Evolutionary conservation across 2,888 invertebrate species (phyloP).

Genomic region (Catocala nupta): DNA sequence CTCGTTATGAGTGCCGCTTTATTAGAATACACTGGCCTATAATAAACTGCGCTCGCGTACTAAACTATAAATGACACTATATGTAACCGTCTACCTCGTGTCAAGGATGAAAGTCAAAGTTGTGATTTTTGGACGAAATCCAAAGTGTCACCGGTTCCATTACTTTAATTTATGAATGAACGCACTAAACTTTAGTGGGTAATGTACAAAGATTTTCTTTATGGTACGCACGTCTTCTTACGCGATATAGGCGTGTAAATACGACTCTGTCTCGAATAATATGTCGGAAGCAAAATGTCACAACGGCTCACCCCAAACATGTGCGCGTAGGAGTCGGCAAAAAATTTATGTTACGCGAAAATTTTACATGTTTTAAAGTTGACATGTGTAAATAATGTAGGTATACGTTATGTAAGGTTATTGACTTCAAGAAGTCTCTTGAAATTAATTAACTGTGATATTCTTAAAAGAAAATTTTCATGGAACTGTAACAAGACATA

Average conservation of each 20-base stretch:
- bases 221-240: slow-evolving; percentile 36
- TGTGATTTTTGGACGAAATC: slow-evolving; percentile 65
- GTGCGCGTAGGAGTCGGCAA: slow-evolving; percentile 24
- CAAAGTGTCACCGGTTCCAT: slow-evolving; percentile 61
- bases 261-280: slow-evolving; percentile 25
- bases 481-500: no score
- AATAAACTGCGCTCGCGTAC: slow-evolving; percentile 33
- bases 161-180: slow-evolving; percentile 70
- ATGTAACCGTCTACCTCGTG: slow-evolving; percentile 59
- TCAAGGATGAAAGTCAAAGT: slow-evolving; percentile 71
- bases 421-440: slow-evolving; percentile 26
- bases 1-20: slow-evolving; percentile 41
- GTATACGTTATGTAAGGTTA: slow-evolving; percentile 28
- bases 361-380: slow-evolving; percentile 47
- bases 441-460: background rate
- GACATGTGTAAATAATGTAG: slow-evolving; percentile 37
- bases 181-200: slow-evolving; percentile 48
- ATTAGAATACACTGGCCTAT: slow-evolving; percentile 36
- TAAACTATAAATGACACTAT: slow-evolving; percentile 37
- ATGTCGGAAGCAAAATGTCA: slow-evolving; percentile 46
- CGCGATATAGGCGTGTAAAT: slow-evolving; percentile 31
- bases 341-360: slow-evolving; percentile 32
- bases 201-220: slow-evolving; percentile 44
- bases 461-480: no score
- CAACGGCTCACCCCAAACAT: slow-evolving; percentile 31